Evolutionary conservation across 35 echinoderm and acorn worm species (phyloP), one percentile per base, ranked within the genome.

Genomic region (Apostichopus japonicus): DNA sequence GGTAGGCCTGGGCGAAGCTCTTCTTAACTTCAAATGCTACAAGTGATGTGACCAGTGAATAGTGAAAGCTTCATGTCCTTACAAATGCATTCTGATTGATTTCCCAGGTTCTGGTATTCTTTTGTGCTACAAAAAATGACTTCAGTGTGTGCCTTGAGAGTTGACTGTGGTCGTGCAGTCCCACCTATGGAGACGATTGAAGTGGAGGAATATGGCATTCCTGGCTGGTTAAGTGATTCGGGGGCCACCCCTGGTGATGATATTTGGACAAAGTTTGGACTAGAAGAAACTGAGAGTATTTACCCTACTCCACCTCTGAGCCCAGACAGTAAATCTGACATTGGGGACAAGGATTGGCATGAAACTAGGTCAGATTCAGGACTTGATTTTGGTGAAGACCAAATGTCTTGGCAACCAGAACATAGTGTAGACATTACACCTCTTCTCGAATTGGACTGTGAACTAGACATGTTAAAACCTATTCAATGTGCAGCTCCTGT

Each of bases 211-310:
- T 82, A 82, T 24, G 22, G 7, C 19, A 24, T 10, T 11, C 8
- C 25, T 56, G 71, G 71, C 17, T 75, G 71, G 71, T 67, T 67
- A 4, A 57, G 86, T 13, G 63, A 65, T 22, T 72, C 62, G 57
- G 86, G 62, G 4, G 90, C 97, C 4, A 92, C 95, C 24, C 97
- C 97, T 13, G 94, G 97, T 24, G 93, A 96, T 84, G 97, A 99
- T 61, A 99, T 99, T 53, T 99, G 97, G 97, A 99, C 94, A 57
- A 99, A 99, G 70, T 99, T 99, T 89, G 93, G 96, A 88, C 75
- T 91, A 25, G 92, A 90, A 13, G 91, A 87, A 16, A 56, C 65
- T 23, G 54, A 84, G 17, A 78, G 72, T 55, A 80, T 96, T 6
- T 96, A 94, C 56, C 97, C 97, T 13, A 99, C 97, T 10, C 97